A percentile compares a stretch with the other conserved stretches of the same genome.
These are phyloP conservation scores for Camelus dromedarius DNA, from an alignment of 2,113 vertebrate genomes.

Conservation along the genomic window DNA sequence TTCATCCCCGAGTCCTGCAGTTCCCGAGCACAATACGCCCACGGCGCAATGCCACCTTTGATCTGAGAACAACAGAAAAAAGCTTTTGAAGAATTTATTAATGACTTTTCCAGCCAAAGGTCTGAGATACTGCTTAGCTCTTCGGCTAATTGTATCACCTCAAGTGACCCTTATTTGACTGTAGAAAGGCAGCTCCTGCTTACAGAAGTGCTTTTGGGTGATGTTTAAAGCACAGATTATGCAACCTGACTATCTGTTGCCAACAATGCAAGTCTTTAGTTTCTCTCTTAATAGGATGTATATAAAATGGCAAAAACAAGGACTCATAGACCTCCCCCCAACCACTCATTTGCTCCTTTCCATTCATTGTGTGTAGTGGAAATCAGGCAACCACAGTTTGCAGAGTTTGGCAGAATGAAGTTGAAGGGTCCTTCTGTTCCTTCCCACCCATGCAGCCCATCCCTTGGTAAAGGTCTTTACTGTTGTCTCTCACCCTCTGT, in stretches of 20 bases:
- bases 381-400: neutral
- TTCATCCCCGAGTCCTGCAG: neutral
- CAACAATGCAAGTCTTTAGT: neutral
- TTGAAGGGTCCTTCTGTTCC: neutral
- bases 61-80: neutral
- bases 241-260: neutral
- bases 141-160: neutral
- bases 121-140: neutral
- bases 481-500: rapidly evolving
- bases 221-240: neutral
- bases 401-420: neutral
- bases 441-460: rapidly evolving
- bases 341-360: neutral
- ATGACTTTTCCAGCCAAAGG: conserved; percentile 1
- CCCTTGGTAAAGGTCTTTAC: neutral
- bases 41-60: neutral
- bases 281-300: neutral
- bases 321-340: neutral
- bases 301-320: neutral
- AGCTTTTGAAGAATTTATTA: conserved; percentile 18
- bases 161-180: neutral
- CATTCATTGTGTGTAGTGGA: neutral
- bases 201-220: neutral
- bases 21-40: neutral
- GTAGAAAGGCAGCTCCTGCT: neutral